phyloP scores from a whole-genome alignment of 1,140 invertebrate species.

The Papilio glaucus region DNA sequence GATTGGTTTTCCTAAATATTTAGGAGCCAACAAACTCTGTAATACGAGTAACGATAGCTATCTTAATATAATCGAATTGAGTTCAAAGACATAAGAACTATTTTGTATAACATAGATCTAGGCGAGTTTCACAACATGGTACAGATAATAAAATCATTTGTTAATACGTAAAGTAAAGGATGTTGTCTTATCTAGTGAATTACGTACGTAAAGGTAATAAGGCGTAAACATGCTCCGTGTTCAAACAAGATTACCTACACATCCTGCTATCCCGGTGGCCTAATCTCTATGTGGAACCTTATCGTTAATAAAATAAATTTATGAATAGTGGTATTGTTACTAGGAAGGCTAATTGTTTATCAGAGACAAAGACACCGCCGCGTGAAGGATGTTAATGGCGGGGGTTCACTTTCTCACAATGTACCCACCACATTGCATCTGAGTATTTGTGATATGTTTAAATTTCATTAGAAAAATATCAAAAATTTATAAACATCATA shows the following conservation, averaged over 20 bases:
- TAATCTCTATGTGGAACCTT: slow-evolving; percentile 65
- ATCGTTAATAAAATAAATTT: slow-evolving; percentile 69
- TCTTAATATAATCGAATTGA: neutral
- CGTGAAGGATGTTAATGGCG: slow-evolving; percentile 27
- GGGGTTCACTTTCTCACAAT: slow-evolving; percentile 2
- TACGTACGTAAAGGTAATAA: slow-evolving; percentile 46
- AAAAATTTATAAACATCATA: neutral
- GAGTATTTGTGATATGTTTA: neutral
- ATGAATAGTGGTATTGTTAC: slow-evolving; percentile 65
- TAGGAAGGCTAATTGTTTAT: slow-evolving; percentile 54
- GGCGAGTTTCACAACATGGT: slow-evolving; percentile 30
- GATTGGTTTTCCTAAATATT: too few species aligned
- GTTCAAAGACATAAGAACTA: neutral
- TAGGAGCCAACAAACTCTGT: too few species aligned
- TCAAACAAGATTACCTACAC: slow-evolving; percentile 78
- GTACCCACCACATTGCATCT: neutral
- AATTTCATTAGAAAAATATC: neutral
- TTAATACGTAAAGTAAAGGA: slow-evolving; percentile 34
- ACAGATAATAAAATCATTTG: slow-evolving; percentile 24
- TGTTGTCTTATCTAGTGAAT: slow-evolving; percentile 40
- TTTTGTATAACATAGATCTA: neutral
- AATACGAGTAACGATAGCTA: too few species aligned
- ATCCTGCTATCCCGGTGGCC: slow-evolving; percentile 71
- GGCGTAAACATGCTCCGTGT: slow-evolving; percentile 59
- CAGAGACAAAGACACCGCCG: slow-evolving; percentile 56